Base-by-base conservation (phyloP, 2,797 vertebrate genomes). In the Clarias fuscus region DNA sequence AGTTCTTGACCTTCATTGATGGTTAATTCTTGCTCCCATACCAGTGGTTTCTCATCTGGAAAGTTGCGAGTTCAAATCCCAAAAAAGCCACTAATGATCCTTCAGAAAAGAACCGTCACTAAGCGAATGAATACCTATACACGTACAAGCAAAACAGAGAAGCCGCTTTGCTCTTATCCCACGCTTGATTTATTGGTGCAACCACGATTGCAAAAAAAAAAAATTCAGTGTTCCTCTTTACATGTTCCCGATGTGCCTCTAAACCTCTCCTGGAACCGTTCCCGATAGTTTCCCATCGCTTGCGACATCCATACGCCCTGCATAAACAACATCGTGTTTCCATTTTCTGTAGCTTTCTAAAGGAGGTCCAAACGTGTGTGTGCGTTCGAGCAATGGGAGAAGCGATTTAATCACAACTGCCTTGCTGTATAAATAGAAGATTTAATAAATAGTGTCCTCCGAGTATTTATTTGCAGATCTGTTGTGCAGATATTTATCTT, bases 321-420 rank as follows among this genome's bases (percentile, higher is more conserved):
- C 72, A 83, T 78, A 75, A 84, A 75, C 77, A 84, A 84, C 86
- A 87, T 64, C 20, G 73, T 84, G 86, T 87, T 84, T 81, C 77
- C 68, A 87, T 84, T 87, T 80, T 84, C 18, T 37, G 72, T 33
- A 64, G 83, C 61, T 87, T 87, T 87, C 70, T 81, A 83, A 87
- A 84, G 83, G 65, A 61, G 68, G 18, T 84, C 82, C 86, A 87
- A 87, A 84, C 81, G 83, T 84, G 83, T 87, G 77, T 87, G 77
- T 65, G 86, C 77, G 68, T 58, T 84, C 62, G 83, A 73, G 59
- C 24, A 48, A 72, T 59, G 75, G 71, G 86, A 79, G 71, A 78
- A 87, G 2, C 33, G 83, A 84, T 84, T 87, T 75, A 84, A 87
- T 87, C 82, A 80, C 61, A 43, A 72, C 76, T 71, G 82, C 76